Base-by-base conservation (phyloP, 1,140 invertebrate species). In the Conus ventricosus region DNA sequence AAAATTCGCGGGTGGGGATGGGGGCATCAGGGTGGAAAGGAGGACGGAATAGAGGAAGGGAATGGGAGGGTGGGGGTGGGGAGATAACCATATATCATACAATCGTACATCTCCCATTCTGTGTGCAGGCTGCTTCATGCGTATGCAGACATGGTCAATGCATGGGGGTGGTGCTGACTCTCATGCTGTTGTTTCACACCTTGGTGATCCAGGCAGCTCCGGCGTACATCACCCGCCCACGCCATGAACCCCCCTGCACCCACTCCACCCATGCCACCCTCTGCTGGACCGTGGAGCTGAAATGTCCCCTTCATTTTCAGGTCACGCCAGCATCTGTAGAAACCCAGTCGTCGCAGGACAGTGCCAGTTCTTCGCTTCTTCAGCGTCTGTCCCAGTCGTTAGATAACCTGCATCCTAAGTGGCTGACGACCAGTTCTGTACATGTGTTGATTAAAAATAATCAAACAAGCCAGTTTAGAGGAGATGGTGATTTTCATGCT, bases 51-150 rank as follows among this genome's bases (percentile, higher is more conserved):
- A 39, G 39, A 39, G 39, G 39, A 39, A 80, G 51, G 25, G 11
- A 20, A n/a, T 20, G 51, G 8, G 76, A 13, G 15, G 25, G 8
- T 25, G 10, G 55, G 15, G 25, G 8, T 25, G 10, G 55, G 20
- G 55, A 55, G 60, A 20, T 17, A 23, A 20, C 7, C 75, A 39
- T 80, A 76, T 57, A n/a, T 82, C 60, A 54, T 20, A 63, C 5
- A 25, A 15, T 82, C 85, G 27, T 87, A 63, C 81, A 39, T 87
- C 55, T 88, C 81, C 39, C 81, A 63, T 80, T 88, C 87, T 88
- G 51, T 83, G 39, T 85, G 13, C 55, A 39, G 27, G 23, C 15
- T 60, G 60, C n/a, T 57, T 67, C 17, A 5, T 4, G 60, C 13
- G 10, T 20, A 63, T 63, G 10, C 55, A 63, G 55, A 57, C 17